Evolutionary conservation across 2,797 vertebrate species (phyloP).

Genomic region (Halcyon chelicuti): DNA sequence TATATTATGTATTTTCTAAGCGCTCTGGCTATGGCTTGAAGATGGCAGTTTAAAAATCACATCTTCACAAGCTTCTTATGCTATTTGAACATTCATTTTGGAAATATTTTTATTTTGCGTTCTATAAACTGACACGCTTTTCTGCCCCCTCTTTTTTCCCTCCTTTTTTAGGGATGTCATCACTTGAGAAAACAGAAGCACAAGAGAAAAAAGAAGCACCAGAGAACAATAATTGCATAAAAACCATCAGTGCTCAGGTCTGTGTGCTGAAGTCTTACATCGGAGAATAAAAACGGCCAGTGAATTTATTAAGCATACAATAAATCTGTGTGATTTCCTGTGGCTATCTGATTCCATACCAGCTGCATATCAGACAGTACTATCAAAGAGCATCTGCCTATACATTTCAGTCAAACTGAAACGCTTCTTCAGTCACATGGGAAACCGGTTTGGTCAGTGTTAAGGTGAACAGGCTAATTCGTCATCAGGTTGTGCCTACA

Average conservation of each 20-base stretch:
- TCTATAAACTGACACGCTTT: background rate
- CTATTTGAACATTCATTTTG: slow-evolving; percentile 3
- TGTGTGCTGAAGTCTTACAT: background rate
- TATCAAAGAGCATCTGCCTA: background rate
- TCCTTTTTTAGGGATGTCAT: background rate
- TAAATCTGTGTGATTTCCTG: background rate
- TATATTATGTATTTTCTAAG: slow-evolving; percentile 58
- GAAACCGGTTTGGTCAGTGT: background rate
- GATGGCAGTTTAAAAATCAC: slow-evolving; percentile 45
- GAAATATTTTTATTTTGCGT: slow-evolving; percentile 32
- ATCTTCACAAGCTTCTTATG: background rate
- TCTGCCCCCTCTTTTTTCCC: fast-evolving
- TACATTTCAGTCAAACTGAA: background rate
- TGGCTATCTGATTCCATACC: background rate
- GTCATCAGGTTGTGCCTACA: background rate
- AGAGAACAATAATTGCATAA: background rate
- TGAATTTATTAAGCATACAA: background rate
- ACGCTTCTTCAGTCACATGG: background rate
- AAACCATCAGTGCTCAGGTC: background rate
- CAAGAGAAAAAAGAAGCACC: background rate
- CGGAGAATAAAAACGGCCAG: background rate
- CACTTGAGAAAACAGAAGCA: background rate
- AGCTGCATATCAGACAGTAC: background rate
- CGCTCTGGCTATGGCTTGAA: slow-evolving; percentile 27
- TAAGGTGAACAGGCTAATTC: background rate